phyloP scores from a whole-genome alignment of 2,797 vertebrate genomes.

The Nannoperca australis region DNA sequence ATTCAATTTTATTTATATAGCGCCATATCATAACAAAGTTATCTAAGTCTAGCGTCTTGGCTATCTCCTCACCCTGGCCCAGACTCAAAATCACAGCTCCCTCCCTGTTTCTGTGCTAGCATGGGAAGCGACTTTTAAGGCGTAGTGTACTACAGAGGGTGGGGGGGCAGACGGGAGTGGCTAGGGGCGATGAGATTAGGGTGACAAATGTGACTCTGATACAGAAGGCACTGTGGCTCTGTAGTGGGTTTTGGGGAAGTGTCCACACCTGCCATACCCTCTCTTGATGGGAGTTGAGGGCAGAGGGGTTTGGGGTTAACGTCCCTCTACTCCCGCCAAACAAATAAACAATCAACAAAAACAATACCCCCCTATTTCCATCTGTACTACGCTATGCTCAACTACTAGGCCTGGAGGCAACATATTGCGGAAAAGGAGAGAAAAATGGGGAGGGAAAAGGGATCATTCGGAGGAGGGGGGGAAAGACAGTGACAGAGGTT shows the following conservation, averaged over 20 bases:
- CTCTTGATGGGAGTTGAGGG: conserved; percentile 43
- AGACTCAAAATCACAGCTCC: conserved; percentile 43
- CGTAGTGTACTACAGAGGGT: conserved; percentile 71
- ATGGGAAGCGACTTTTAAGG: conserved; percentile 78
- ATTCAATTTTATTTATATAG: too few species aligned
- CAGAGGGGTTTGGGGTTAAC: conserved; percentile 48
- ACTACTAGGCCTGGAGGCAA: conserved; percentile 47
- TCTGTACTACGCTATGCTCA: conserved; percentile 44
- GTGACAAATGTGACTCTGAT: conserved; percentile 72
- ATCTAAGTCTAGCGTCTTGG: conserved; percentile 45
- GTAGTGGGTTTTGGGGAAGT: conserved; percentile 64
- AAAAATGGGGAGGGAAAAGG: conserved; percentile 19
- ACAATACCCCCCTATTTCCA: conserved; percentile 1
- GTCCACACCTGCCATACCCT: conserved; percentile 51
- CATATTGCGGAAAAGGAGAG: conserved; percentile 38
- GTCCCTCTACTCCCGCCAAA: conserved; percentile 41
- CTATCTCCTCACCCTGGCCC: conserved; percentile 36
- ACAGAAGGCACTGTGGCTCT: conserved; percentile 89
- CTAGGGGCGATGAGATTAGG: conserved; percentile 23
- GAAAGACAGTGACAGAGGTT: conserved; percentile 29
- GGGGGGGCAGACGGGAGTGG: conserved; percentile 1
- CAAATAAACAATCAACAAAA: conserved; percentile 41
- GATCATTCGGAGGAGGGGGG: not conserved
- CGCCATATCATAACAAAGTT: too few species aligned
- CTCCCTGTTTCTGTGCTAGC: conserved; percentile 50